Base-by-base conservation (phyloP, 2,113 vertebrate genomes). In the Rhinolophus ferrumequinum region DNA sequence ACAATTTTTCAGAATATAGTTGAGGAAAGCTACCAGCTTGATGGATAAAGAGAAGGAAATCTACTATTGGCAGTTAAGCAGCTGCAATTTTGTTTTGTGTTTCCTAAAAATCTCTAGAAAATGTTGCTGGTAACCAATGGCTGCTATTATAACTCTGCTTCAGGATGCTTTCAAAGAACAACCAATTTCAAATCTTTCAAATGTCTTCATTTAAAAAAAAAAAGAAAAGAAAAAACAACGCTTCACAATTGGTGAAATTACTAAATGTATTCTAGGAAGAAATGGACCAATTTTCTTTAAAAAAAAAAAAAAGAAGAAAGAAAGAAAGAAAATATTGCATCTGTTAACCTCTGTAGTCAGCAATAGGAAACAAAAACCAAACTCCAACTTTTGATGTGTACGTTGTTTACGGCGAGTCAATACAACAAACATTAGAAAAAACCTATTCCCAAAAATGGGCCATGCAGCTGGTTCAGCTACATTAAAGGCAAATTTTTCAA, bases 81-180 rank as follows among this genome's bases (percentile, higher is more conserved):
- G 21, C 6, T 69, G n/a, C 16, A 94, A 82, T 47, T 73, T 28
- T 67, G 22, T 60, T 52, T 75, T 38, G 22, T 72, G 81, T 83
- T 92, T 28, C 6, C 14, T 83, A 67, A 81, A 96, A 90, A 58
- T 66, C 35, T 47, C 75, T 80, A 5, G 2, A 79, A 89, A 96
- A 85, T 52, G 7, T 69, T 90, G 35, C 44, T 79, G 79, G 75
- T 47, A 11, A 3, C n/a, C 33, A 47, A 8, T 24, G 24, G 10
- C 47, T 60, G 8, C 62, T 83, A 22, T 38, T 0, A 24, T 73
- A 79, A 69, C 33, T 41, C 41, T 60, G n/a, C 9, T 47, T 41
- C 26, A 66, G 47, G 33, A 50, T 62, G 12, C 15, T 94, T 82
- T 73, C 26, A 88, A 81, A 93, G 35, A 95, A 96, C 64, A 91